Evolutionary conservation across 1,140 invertebrate species (phyloP), one percentile per base, ranked within the genome.

Genomic region (Ceratina australensis): DNA sequence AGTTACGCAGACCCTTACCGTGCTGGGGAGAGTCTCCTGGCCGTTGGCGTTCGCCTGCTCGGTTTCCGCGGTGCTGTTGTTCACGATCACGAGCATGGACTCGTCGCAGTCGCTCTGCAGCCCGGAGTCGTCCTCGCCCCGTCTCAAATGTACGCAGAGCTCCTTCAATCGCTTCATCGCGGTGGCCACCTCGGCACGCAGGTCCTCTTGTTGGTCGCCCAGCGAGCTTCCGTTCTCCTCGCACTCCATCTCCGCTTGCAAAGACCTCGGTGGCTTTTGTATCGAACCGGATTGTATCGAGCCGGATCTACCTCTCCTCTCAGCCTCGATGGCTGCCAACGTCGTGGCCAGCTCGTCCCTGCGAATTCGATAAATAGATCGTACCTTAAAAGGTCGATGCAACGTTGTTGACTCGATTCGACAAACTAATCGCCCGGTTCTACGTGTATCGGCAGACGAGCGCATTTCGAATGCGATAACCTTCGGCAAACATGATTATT

Each of bases 191-290:
- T 93, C 94, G 85, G 93, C 93, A 81, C 94, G 93, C 54, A 96
- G 92, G 73, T 95, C 94, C 2, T 95, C 94, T 0, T 95, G 90
- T 74, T 33, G 28, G 28, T 95, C 94, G 33, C 92, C 91, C 42
- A 93, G 89, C 64, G 93, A 93, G 72, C 88, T 89, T 79, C 87
- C 89, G 67, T 92, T 93, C 78, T 94, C 94, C 78, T 95, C 95
- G 69, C 95, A 94, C 87, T 96, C 95, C 95, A 96, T 95, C 93
- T 96, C 95, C 79, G 95, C 95, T 83, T 95, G 94, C 72, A 96
- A 91, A 42, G 95, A 96, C 72, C 94, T 89, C n/a, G 91, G 91
- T 49, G 91, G 86, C 66, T 86, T 90, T 63, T 89, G 90, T 86
- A 90, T 90, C 77, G 90, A 91, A 68, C 87, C 86, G 16, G 90